These are phyloP conservation scores for Drosophila ezoana DNA, from an alignment of 2,888 invertebrate genomes.

Conservation along the genomic window DNA sequence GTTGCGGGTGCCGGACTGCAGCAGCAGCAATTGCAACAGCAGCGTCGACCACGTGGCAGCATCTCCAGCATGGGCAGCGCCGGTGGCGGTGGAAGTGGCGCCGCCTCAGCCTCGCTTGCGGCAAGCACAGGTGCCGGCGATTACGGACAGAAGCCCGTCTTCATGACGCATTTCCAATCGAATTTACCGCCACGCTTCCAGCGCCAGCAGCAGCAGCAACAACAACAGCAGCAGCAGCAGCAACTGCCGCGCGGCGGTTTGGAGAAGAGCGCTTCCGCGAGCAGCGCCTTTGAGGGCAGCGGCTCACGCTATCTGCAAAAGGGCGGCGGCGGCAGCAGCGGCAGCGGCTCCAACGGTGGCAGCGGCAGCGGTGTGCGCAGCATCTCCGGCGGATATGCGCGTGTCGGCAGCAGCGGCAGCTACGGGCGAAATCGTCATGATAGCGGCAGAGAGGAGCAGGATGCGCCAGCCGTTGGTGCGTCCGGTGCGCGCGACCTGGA, in stretches of 20 bases:
- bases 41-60: constrained; percentile 65
- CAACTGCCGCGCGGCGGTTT: constrained; percentile 81
- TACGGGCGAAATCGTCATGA: constrained; percentile 67
- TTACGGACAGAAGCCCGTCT: constrained; percentile 82
- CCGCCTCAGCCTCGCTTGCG: constrained; percentile 20
- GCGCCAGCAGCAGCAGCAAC: constrained; percentile 88
- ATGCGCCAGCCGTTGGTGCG: constrained; percentile 11
- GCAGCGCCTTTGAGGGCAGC: constrained; percentile 71
- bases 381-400: constrained; percentile 57
- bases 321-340: constrained; percentile 36
- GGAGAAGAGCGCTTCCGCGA: constrained; percentile 78
- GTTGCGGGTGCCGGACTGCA: constrained; percentile 31
- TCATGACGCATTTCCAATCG: constrained; percentile 91
- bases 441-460: constrained; percentile 63
- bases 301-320: constrained; percentile 75
- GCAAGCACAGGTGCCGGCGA: constrained; percentile 61
- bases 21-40: constrained; percentile 33
- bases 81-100: constrained; percentile 34
- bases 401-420: constrained; percentile 39
- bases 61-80: constrained; percentile 42
- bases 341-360: constrained; percentile 19
- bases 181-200: constrained; percentile 94
- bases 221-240: constrained; percentile 80
- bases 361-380: constrained; percentile 56
- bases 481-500: constrained; percentile 39